Evolutionary conservation across 2,113 vertebrate species (phyloP).

Genomic region (Pluvialis apricaria): DNA sequence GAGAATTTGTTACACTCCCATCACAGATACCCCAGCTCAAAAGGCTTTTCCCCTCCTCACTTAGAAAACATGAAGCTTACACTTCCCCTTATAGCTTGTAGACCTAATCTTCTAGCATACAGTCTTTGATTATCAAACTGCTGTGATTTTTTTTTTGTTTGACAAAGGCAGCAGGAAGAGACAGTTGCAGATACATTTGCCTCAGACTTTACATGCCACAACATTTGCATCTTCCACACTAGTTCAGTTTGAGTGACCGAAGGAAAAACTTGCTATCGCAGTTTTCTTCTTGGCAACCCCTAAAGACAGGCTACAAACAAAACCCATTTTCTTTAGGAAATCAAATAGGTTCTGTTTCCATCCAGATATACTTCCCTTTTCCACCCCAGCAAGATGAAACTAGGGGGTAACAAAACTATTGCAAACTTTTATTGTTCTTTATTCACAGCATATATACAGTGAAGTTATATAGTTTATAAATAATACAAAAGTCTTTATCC

Average conservation of each 20-base stretch:
- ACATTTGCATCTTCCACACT: background rate
- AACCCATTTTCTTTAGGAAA: background rate
- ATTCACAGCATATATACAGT: slow-evolving; percentile 39
- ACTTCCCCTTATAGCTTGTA: background rate
- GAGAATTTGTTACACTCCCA: fast-evolving
- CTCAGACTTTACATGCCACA: background rate
- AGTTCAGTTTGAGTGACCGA: background rate
- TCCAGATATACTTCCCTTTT: background rate
- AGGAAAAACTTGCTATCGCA: background rate
- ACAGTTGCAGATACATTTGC: background rate
- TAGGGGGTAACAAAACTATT: background rate
- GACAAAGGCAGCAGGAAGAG: background rate
- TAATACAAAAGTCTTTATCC: slow-evolving; percentile 59
- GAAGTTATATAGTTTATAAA: slow-evolving; percentile 20
- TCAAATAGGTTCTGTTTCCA: background rate
- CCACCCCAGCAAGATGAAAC: background rate
- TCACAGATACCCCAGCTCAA: too few species aligned
- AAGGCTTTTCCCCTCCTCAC: background rate
- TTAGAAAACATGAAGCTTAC: background rate
- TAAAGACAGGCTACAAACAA: background rate
- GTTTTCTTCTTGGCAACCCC: background rate
- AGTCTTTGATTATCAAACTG: background rate
- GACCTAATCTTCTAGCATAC: fast-evolving
- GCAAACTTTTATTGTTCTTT: slow-evolving; percentile 43
- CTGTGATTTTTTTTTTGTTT: background rate